Conservation (phyloP, 2,113 vertebrate species). For the rat (Rattus norvegicus) region GRCr8 NC_086025.1:26287001-26287500, state of each 20-base stretch:
- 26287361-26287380: constrained; percentile 61
- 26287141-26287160: accelerated
- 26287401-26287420: not conserved
- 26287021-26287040: accelerated
- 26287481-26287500: not conserved
- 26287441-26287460: not conserved
- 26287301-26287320: constrained; percentile 80
- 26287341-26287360: constrained; percentile 67
- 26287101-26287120: accelerated
- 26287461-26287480: not conserved
- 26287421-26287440: not conserved
- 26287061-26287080: accelerated
- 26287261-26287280: constrained; percentile 86
- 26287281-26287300: constrained; percentile 83
- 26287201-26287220: constrained; percentile 85
- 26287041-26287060: not conserved
- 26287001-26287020: accelerated
- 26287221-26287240: constrained; percentile 84
- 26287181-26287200: constrained; percentile 76
- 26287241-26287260: constrained; percentile 82
- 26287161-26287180: accelerated
- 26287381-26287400: accelerated
- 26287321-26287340: constrained; percentile 78
- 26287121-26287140: accelerated
- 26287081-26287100: accelerated